phyloP scores from a whole-genome alignment of 2,113 vertebrate species.

The Paratilapia polleni region DNA sequence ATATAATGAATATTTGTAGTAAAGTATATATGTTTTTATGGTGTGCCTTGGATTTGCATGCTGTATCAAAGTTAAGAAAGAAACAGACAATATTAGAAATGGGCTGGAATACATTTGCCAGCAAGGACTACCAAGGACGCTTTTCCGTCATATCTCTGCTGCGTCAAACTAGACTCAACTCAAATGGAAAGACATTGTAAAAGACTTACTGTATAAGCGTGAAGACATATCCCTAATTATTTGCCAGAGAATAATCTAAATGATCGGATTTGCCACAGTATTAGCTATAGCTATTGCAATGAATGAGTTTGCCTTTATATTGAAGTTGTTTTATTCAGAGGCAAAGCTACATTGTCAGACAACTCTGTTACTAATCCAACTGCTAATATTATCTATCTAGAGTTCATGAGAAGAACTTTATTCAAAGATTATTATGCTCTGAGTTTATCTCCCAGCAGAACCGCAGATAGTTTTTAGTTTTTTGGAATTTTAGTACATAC shows the following conservation, averaged over 20 bases:
- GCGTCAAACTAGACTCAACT: neutral
- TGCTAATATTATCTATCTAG: neutral
- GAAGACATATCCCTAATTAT: constrained; percentile 27
- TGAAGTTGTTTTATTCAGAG: constrained; percentile 39
- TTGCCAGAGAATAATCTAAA: constrained; percentile 23
- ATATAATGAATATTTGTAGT: neutral
- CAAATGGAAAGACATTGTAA: neutral
- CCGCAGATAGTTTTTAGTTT: neutral
- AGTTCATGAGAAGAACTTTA: neutral
- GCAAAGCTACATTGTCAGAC: constrained; percentile 46
- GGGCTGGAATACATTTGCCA: neutral
- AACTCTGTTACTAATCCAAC: constrained; percentile 38
- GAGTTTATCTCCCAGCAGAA: neutral
- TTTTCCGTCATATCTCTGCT: neutral
- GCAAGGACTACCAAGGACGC: neutral
- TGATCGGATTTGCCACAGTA: constrained; percentile 58
- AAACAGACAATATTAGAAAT: neutral
- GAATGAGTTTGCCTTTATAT: constrained; percentile 41
- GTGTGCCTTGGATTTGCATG: neutral
- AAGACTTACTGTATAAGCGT: neutral
- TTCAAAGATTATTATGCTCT: neutral
- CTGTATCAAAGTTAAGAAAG: neutral
- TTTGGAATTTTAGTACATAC: neutral
- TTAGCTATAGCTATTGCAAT: constrained; percentile 40
- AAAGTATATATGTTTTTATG: neutral